Evolutionary conservation across 1,140 invertebrate genomes (phyloP).

Genomic region (Chlorops oryzae): DNA sequence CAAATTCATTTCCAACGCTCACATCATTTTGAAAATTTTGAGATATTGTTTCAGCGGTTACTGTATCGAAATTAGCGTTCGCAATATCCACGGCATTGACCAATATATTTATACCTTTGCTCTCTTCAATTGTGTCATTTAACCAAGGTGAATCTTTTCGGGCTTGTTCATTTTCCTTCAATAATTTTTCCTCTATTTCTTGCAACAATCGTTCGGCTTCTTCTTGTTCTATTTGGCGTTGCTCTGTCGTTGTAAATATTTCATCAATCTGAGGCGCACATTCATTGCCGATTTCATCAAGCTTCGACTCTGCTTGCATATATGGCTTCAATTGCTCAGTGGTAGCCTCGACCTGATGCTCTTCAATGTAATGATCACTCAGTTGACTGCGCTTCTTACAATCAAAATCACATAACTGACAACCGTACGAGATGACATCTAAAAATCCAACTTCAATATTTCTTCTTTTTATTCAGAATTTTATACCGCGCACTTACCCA

Average conservation of each 20-base stretch:
- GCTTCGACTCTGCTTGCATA: slow-evolving; percentile 3
- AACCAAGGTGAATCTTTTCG: slow-evolving; percentile 1
- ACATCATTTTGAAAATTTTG: slow-evolving; percentile 18
- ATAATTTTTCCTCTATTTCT: slow-evolving; percentile 32
- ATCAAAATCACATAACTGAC: slow-evolving; percentile 30
- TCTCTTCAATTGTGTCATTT: slow-evolving; percentile 34
- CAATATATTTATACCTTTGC: slow-evolving; percentile 19
- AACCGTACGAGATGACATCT: slow-evolving; percentile 27
- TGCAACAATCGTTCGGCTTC: slow-evolving; percentile 14
- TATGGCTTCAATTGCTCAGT: slow-evolving; percentile 26
- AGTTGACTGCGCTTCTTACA: slow-evolving; percentile 24
- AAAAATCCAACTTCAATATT: neutral
- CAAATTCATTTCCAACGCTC: slow-evolving; percentile 36
- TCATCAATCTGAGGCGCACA: slow-evolving; percentile 14
- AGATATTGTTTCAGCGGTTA: neutral
- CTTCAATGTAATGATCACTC: slow-evolving; percentile 24
- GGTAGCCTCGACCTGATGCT: slow-evolving; percentile 11
- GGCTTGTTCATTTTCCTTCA: slow-evolving; percentile 19
- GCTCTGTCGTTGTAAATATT: neutral
- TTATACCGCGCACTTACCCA: slow-evolving; percentile 21
- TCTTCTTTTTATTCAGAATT: neutral
- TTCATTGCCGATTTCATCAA: slow-evolving; percentile 19
- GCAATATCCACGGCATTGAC: slow-evolving; percentile 6
- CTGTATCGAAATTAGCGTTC: neutral
- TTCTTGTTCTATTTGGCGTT: slow-evolving; percentile 1